Percentiles rank a stretch among this genome's conserved stretches.
phyloP scores from a whole-genome alignment of 2,113 vertebrate genomes.

The Trichechus manatus region DNA sequence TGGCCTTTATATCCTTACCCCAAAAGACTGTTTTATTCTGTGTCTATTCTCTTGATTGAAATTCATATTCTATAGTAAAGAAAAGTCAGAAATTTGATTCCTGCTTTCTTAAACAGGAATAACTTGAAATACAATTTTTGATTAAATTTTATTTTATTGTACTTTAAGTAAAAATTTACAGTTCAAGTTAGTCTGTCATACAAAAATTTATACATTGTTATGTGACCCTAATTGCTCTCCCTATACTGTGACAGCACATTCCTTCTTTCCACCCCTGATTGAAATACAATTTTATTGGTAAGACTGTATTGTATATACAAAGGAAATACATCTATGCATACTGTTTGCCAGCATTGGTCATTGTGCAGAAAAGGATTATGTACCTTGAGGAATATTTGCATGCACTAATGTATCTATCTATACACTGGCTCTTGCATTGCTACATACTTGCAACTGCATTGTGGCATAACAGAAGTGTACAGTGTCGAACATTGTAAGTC shows the following conservation, averaged over 20 bases:
- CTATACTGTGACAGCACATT: too few relatives aligned
- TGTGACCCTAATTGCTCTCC: too few relatives aligned
- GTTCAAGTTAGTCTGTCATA: too few relatives aligned
- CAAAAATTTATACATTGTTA: too few relatives aligned
- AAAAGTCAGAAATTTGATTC: slow-evolving; percentile 35
- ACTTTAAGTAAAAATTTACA: too few relatives aligned
- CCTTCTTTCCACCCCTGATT: neutral
- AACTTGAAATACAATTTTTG: neutral
- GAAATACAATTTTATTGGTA: neutral
- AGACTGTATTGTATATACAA: neutral
- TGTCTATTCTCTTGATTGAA: slow-evolving; percentile 24
- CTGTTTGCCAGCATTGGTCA: neutral
- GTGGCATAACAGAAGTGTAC: neutral
- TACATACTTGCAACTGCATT: neutral
- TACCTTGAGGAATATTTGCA: neutral
- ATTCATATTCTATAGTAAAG: slow-evolving; percentile 58
- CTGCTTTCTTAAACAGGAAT: slow-evolving; percentile 13
- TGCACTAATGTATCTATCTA: neutral
- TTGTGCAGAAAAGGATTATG: neutral
- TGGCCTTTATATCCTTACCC: neutral
- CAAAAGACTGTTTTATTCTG: slow-evolving; percentile 10
- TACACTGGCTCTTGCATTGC: neutral
- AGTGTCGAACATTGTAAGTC: neutral
- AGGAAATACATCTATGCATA: neutral
- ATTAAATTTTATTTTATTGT: too few relatives aligned